A percentile compares a stretch with the other conserved stretches of the same genome.
These are phyloP conservation scores for Dione juno DNA, from an alignment of 2,888 invertebrate genomes.

Conservation along the genomic window DNA sequence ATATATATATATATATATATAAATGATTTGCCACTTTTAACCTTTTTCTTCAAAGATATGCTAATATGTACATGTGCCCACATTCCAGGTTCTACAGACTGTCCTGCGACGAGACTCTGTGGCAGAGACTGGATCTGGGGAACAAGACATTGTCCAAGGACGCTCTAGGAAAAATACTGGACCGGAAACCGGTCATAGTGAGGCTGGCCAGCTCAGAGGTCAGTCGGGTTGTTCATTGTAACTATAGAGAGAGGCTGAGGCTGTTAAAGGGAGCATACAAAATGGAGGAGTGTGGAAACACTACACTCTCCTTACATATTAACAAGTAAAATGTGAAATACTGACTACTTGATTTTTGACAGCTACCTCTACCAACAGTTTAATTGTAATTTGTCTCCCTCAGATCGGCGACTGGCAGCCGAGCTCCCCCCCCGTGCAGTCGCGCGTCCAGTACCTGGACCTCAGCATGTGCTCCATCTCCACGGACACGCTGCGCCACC, in stretches of 20 bases:
- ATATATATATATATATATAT: too few relatives aligned
- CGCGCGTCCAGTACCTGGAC: slow-evolving; percentile 91
- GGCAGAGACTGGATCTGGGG: slow-evolving; percentile 92
- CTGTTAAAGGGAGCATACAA: too few relatives aligned
- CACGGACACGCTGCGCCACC: slow-evolving; percentile 77
- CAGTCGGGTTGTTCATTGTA: background rate
- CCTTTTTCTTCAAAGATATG: too few relatives aligned
- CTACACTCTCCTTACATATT: too few relatives aligned
- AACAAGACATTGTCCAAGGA: slow-evolving; percentile 86
- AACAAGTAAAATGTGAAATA: too few relatives aligned
- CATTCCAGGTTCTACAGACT: slow-evolving; percentile 88
- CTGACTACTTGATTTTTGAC: too few relatives aligned
- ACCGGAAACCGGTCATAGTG: slow-evolving; percentile 89
- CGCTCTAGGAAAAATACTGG: slow-evolving; percentile 89
- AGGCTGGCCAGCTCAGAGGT: slow-evolving; percentile 92
- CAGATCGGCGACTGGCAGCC: slow-evolving; percentile 74
- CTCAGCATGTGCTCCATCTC: slow-evolving; percentile 91
- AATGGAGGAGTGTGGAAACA: too few relatives aligned
- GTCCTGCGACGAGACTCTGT: slow-evolving; percentile 92
- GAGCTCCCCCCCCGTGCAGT: slow-evolving; percentile 23
- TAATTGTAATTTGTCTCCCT: too few relatives aligned
- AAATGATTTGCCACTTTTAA: too few relatives aligned
- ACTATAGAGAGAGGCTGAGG: background rate
- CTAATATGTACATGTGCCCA: too few relatives aligned
- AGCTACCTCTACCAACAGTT: too few relatives aligned